Evolutionary conservation across 2,797 vertebrate species (phyloP).

Genomic region (Carapus acus): DNA sequence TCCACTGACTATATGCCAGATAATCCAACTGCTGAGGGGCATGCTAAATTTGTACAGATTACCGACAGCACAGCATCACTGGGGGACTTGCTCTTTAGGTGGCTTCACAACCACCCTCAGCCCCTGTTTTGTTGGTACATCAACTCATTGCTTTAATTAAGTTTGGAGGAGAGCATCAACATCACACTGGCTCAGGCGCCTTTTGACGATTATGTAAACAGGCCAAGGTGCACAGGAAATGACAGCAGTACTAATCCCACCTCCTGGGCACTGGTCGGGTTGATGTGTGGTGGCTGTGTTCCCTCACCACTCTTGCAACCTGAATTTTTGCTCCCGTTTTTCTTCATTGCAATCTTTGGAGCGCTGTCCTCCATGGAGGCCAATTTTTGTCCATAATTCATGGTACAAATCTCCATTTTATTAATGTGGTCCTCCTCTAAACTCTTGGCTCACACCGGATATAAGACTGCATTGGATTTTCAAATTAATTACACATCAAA

Average conservation of each 20-base stretch:
- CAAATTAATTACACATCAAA: too few species aligned
- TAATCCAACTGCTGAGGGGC: conserved; percentile 49
- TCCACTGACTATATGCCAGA: conserved; percentile 38
- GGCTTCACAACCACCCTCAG: conserved; percentile 28
- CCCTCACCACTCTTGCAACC: conserved; percentile 44
- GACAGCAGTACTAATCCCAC: conserved; percentile 88
- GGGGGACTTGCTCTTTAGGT: conserved; percentile 14
- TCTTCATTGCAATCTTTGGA: conserved; percentile 63
- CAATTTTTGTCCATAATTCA: conserved; percentile 28
- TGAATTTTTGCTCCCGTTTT: conserved; percentile 31
- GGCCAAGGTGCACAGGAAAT: conserved; percentile 77
- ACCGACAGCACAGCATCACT: conserved; percentile 1
- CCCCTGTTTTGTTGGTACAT: conserved; percentile 48
- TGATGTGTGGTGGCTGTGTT: conserved; percentile 63
- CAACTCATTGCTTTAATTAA: conserved; percentile 88
- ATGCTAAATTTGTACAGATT: conserved; percentile 55
- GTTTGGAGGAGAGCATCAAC: conserved; percentile 76
- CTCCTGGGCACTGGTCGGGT: conserved; percentile 75
- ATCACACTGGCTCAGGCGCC: conserved; percentile 61
- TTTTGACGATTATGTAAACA: conserved; percentile 84
- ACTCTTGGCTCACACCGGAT: too few species aligned
- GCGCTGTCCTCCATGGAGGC: conserved; percentile 59
- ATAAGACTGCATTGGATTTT: too few species aligned
- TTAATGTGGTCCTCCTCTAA: too few species aligned
- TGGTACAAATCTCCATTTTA: too few species aligned